These are phyloP conservation scores for Nasonia longicornis DNA, from an alignment of 1,140 invertebrate species.

Conservation along the genomic window DNA sequence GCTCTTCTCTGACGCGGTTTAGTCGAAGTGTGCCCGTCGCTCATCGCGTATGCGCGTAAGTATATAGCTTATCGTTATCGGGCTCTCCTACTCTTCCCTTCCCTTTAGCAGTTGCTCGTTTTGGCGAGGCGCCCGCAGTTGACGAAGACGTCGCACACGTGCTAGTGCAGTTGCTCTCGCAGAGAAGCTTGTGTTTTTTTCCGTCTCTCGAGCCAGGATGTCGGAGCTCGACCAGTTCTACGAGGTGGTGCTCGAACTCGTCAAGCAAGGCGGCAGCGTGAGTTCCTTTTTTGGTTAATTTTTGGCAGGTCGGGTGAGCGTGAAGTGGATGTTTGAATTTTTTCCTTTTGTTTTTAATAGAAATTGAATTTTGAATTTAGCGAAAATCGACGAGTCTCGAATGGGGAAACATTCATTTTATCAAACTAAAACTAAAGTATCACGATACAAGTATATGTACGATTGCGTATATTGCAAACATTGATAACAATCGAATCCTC, in stretches of 20 bases:
- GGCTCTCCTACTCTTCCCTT: neutral
- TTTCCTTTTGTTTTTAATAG: constrained; percentile 1
- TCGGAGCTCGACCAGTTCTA: constrained; percentile 66
- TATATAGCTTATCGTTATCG: neutral
- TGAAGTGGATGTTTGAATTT: neutral
- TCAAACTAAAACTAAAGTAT: no score
- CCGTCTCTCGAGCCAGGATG: constrained; percentile 21
- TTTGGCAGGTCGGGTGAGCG: neutral
- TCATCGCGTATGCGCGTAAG: neutral
- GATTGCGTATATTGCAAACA: no score
- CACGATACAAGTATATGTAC: no score
- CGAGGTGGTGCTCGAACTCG: constrained; percentile 64
- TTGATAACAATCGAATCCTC: no score
- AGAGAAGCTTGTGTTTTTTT: neutral
- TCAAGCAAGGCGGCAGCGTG: constrained; percentile 68
- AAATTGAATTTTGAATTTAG: no score
- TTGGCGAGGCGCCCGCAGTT: neutral
- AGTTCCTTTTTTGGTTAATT: constrained; percentile 42
- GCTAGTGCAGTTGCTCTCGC: neutral
- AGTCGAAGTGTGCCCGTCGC: constrained; percentile 23
- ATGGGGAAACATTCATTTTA: no score
- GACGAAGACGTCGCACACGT: neutral
- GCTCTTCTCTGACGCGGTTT: neutral
- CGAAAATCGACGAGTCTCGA: no score
- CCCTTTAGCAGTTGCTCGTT: neutral